Base-by-base conservation (phyloP, 2,888 invertebrate species). In the Muscina levida region DNA sequence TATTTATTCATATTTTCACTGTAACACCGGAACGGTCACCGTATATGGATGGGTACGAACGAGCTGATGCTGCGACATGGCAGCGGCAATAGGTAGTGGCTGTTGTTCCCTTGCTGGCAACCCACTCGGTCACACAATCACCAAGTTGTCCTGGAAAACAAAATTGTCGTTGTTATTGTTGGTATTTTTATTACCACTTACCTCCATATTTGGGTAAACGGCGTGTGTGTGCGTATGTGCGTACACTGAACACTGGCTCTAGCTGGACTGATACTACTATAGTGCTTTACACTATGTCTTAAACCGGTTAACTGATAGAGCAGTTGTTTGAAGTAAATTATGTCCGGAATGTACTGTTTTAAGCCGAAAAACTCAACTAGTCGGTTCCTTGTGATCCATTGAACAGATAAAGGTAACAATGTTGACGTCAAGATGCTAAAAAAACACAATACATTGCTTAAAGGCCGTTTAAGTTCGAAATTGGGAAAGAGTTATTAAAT, bases 201-300 rank as follows among this genome's bases (percentile, higher is more conserved):
- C 71, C 71, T 59, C 59, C 15, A 59, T 39, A 37, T 17, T 59
- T 59, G 59, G n/a, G n/a, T 13, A 26, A 56, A 56, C 31, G 13
- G 57, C 26, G n/a, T 37, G 57, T 62, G 37, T 39, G 39, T 68
- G 70, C 51, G 59, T 66, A 17, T 31, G 84, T 83, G 83, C 85
- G 84, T 87, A 83, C 86, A 85, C 85, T 84, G 85, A 31, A 31
- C 31, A 5, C 8, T 8, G 31, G 8, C 31, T 31, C 31, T 31
- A 8, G 8, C 31, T 8, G 8, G 8, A 3, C 31, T 5, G 31
- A 31, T 31, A 31, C 31, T 5, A 31, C 31, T 8, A n/a, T n/a
- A n/a, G 31, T 31, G 31, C 3, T 31, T 31, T 8, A 5, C 3
- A 31, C 31, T 31, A 31, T 31, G 3, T 31, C 31, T 5, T 31